Base-by-base conservation (phyloP, 1,140 invertebrate species). In the Tetragonula clypearis region DNA sequence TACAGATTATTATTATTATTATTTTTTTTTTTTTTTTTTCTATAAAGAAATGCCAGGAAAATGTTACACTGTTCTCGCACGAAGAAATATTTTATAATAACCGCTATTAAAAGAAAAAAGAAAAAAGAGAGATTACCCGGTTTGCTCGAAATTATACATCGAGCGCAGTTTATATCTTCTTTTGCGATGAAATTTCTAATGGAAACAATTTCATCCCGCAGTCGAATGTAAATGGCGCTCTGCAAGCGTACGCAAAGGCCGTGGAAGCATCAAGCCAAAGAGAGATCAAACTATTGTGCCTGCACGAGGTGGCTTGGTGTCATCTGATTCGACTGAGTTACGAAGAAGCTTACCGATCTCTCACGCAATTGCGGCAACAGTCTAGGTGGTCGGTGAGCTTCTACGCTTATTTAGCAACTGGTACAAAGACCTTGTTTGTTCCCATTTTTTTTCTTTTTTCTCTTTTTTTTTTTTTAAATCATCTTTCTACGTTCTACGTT, bases 281-380 rank as follows among this genome's bases (percentile, higher is more conserved):
- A 65, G 97, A 97, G 93, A 95, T 97, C 2, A 96, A 96, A 92
- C 93, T 97, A 15, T 95, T 96, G 56, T 97, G 96, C 86, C 92
- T 97, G 12, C 97, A 97, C 92, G 97, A 97, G 93, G 96, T 97
- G 35, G 97, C 96, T 65, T 97, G 97, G 97, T 97, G 97, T 90
- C 95, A 97, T 88, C 91, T 97, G 35, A 96, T 97, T 87, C 95
- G 95, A 71, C 93, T 97, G 58, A 95, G 96, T 87, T 97, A 96
- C 94, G 92, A 94, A 55, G 93, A 96, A 83, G 96, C 96, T 6
- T 94, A 96, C 86, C 90, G 92, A 73, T 95, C 95, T 30, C 97
- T 97, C 86, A 91, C 94, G 9, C 95, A 95, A 90, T 93, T 97
- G 17, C 96, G 96, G 75, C 94, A 96, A 62, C 95, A 96, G 71